A percentile compares a stretch with the other conserved stretches of the same genome.
Conservation (phyloP, 2,888 invertebrate genomes). For the Apodemia duryi region DNA sequence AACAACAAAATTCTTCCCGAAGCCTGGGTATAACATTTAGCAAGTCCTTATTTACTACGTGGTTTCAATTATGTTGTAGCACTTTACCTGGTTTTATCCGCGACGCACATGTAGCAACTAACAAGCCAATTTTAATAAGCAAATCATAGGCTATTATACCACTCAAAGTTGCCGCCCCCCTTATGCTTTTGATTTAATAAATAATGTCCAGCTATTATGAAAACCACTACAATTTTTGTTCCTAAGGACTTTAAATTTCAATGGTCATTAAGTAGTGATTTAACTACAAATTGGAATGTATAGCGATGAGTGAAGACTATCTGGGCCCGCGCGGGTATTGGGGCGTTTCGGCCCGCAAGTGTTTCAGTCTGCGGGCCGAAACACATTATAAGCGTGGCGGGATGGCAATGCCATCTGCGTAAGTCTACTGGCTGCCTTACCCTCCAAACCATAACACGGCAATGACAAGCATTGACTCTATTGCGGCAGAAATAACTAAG, state of each 20-base stretch:
- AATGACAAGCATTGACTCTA: too few species aligned
- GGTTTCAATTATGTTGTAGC: background rate
- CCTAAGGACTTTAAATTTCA: background rate
- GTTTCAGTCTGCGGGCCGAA: too few species aligned
- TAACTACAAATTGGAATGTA: background rate
- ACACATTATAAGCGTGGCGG: too few species aligned
- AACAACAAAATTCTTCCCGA: background rate
- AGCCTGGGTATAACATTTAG: background rate
- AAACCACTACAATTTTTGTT: conserved; percentile 11
- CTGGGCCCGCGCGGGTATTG: background rate
- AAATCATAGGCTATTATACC: conserved; percentile 51
- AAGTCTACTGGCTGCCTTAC: too few species aligned
- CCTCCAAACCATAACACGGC: too few species aligned
- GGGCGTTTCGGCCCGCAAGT: too few species aligned
- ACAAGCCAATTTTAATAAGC: conserved; percentile 64
- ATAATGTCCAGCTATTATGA: conserved; percentile 7
- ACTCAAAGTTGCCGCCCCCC: conserved; percentile 69
- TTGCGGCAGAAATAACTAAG: too few species aligned
- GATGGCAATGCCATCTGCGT: too few species aligned
- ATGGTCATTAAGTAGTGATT: background rate
- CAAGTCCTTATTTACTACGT: background rate
- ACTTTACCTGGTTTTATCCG: background rate
- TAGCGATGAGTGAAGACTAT: background rate
- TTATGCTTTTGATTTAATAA: conserved; percentile 37
- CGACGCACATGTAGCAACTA: conserved; percentile 30